Evolutionary conservation across 2,888 invertebrate species (phyloP).

Genomic region (Eustalomyia histrio): DNA sequence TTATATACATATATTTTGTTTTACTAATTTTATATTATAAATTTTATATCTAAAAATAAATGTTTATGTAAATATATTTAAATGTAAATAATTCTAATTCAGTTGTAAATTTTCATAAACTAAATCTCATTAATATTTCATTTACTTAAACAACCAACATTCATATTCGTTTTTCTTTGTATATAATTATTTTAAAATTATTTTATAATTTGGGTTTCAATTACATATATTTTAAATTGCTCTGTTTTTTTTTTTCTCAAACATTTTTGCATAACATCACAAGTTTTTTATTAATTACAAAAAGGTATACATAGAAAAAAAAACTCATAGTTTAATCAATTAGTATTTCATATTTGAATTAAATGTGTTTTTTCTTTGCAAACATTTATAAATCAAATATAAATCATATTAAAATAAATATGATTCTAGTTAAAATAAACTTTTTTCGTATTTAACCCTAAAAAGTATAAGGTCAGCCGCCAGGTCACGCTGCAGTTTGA

Average conservation of each 20-base stretch:
- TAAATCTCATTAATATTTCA: background rate
- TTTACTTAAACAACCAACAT: background rate
- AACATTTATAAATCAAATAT: too few species aligned
- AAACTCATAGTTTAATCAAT: too few species aligned
- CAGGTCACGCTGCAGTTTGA: too few species aligned
- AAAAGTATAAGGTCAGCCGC: too few species aligned
- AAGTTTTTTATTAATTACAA: too few species aligned
- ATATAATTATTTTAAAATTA: conserved; percentile 3
- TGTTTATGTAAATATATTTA: background rate
- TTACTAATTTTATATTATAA: conserved; percentile 7
- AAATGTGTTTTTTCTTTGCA: too few species aligned
- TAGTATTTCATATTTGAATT: too few species aligned
- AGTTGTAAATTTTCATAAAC: background rate
- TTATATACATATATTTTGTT: conserved; percentile 6
- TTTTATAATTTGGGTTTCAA: background rate
- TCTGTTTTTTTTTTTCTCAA: background rate
- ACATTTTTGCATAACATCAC: background rate
- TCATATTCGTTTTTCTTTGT: background rate
- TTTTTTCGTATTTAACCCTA: too few species aligned
- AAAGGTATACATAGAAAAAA: too few species aligned
- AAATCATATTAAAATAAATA: too few species aligned
- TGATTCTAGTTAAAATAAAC: too few species aligned
- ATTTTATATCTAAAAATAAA: background rate
- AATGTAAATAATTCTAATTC: conserved; percentile 3
- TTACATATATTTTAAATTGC: background rate